Conservation (phyloP, 2,888 invertebrate genomes). For the Dorcus parallelipipedus region DNA sequence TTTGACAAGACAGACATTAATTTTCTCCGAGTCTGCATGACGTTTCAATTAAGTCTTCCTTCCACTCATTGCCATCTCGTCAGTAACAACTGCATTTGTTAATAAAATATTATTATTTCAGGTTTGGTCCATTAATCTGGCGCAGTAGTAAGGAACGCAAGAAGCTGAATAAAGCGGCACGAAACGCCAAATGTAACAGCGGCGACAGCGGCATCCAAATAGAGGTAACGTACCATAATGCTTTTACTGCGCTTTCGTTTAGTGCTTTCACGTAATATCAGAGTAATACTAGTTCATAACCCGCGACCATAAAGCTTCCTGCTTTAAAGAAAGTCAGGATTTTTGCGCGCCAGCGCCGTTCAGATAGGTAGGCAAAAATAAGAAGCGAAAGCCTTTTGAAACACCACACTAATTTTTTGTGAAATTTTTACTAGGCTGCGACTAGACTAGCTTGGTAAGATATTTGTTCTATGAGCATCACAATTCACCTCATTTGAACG, state of each 20-base stretch:
- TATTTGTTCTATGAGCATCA: constrained; percentile 32
- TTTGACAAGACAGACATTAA: neutral
- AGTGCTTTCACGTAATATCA: neutral
- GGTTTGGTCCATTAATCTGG: constrained; percentile 71
- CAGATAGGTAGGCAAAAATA: neutral
- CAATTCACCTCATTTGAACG: neutral
- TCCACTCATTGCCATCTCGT: too few relatives aligned
- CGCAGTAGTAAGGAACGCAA: constrained; percentile 68
- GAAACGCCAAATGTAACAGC: constrained; percentile 69
- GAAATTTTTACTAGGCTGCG: constrained; percentile 49
- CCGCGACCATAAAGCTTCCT: neutral
- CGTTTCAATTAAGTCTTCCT: too few relatives aligned
- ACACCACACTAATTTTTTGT: constrained; percentile 38
- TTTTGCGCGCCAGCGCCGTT: neutral
- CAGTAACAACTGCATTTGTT: neutral
- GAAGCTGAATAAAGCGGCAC: constrained; percentile 62
- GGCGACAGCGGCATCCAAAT: constrained; percentile 73
- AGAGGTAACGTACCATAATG: constrained; percentile 45
- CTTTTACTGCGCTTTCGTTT: too few relatives aligned
- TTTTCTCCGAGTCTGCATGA: too few relatives aligned
- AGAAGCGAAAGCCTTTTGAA: neutral
- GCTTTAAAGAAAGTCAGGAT: neutral
- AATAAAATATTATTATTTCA: constrained; percentile 29
- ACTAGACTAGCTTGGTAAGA: constrained; percentile 52
- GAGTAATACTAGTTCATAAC: neutral